Evolutionary conservation across 2,113 vertebrate species (phyloP), one percentile per base, ranked within the genome.

Genomic region (Istiophorus platypterus): DNA sequence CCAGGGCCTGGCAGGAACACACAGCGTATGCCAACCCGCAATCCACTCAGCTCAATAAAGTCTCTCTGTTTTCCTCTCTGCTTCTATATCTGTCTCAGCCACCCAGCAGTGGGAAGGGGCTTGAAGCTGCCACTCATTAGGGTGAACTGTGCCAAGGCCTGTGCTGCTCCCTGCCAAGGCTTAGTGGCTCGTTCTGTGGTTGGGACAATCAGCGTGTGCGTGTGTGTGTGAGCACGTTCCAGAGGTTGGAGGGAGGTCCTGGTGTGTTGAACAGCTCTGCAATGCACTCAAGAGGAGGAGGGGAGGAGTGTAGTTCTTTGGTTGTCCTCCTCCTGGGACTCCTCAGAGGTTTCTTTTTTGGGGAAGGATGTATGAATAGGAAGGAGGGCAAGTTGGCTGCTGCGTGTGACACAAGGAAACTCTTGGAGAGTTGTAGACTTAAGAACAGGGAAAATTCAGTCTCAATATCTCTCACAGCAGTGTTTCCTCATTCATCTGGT

Each of bases 81-180:
- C 24, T 52, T 77, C 51, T 85, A 63, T 72, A 24, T 82, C 66
- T 78, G 75, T 84, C 76, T 88, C 26, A 4, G 65, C 71, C 76
- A 45, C 63, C 64, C 82, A 79, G 84, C 90, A 92, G 87, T 70
- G 72, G 85, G 76, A 73, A 64, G 49, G 88, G 84, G 80, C 90
- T 92, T 64, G 51, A 89, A 91, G 88, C 92, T 87, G 91, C 92
- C 85, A 90, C 87, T 92, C 86, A 92, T 92, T 91, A 89, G 90
- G 88, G 85, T 90, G 77, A 91, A 90, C 87, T 78, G 86, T 94
- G 93, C 93, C 93, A 94, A 92, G 91, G 88, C 85, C 92, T 87
- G 84, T 72, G 69, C 77, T 54, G 70, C 76, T 80, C 31, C 8
- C 75, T 84, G 93, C 90, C 92, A 94, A 91, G 76, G 87, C 89